Conservation (phyloP, 2,888 invertebrate species). For the Lepidochrysops patricia region DNA sequence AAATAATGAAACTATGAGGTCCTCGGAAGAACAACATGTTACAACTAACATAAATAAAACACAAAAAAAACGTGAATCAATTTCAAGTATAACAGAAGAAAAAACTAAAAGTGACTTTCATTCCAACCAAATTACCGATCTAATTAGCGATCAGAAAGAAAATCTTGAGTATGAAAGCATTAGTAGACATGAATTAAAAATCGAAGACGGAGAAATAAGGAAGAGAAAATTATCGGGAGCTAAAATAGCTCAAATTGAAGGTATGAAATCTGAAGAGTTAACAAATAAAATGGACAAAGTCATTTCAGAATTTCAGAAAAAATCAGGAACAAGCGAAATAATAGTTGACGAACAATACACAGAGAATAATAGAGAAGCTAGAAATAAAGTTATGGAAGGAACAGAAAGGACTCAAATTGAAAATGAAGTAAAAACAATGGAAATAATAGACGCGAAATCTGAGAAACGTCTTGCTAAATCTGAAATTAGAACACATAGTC, state of each 20-base stretch:
- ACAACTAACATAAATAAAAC: background rate
- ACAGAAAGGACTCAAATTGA: slow-evolving; percentile 28
- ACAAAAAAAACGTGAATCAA: background rate
- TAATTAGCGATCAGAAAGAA: background rate
- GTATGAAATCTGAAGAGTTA: slow-evolving; percentile 48
- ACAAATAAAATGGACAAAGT: slow-evolving; percentile 56
- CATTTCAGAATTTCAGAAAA: slow-evolving; percentile 53
- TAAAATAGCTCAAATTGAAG: slow-evolving; percentile 55
- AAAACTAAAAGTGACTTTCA: background rate
- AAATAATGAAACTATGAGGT: background rate
- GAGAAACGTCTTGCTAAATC: slow-evolving; percentile 18
- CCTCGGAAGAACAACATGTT: background rate
- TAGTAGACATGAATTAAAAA: slow-evolving; percentile 11
- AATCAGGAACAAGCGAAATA: slow-evolving; percentile 39
- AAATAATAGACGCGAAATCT: slow-evolving; percentile 23
- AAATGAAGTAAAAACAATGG: slow-evolving; percentile 28
- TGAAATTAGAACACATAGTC: slow-evolving; percentile 12
- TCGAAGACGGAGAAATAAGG: slow-evolving; percentile 15
- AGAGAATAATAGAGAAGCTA: slow-evolving; percentile 33
- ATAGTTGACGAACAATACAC: slow-evolving; percentile 22
- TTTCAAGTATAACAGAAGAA: background rate
- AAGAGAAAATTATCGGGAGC: slow-evolving; percentile 37
- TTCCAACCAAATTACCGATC: background rate
- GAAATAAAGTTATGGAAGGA: slow-evolving; percentile 44
- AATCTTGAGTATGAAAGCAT: slow-evolving; percentile 18